These are phyloP conservation scores for Ailuropoda melanoleuca DNA, from an alignment of 2,113 vertebrate species.

Conservation along the genomic window DNA sequence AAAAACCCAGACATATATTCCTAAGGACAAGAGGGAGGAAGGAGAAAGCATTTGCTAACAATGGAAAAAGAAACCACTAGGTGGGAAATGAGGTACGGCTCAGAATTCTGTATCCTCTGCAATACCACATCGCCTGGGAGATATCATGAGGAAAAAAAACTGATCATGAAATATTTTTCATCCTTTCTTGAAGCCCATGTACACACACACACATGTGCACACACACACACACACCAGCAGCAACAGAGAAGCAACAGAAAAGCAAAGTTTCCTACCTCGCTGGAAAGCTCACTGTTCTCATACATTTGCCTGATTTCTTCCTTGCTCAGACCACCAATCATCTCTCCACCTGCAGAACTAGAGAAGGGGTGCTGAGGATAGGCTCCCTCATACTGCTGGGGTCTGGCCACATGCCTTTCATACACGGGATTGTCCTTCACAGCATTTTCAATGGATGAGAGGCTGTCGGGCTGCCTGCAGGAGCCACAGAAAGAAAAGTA, in stretches of 20 bases:
- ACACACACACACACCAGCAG: neutral
- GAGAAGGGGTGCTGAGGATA: conserved; percentile 87
- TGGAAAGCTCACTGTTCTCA: conserved; percentile 94
- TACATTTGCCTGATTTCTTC: conserved; percentile 97
- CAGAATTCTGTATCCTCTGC: neutral
- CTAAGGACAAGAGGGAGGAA: neutral
- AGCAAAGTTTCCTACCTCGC: conserved; percentile 86
- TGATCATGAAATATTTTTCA: neutral
- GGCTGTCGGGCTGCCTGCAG: conserved; percentile 88
- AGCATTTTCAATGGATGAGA: conserved; percentile 91
- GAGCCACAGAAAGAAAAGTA: conserved; percentile 56
- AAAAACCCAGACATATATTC: neutral
- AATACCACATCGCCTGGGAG: neutral
- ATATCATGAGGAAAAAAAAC: neutral
- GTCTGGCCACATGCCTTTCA: conserved; percentile 90
- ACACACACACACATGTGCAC: neutral
- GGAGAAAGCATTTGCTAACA: neutral
- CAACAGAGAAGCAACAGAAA: neutral
- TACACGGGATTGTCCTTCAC: conserved; percentile 95
- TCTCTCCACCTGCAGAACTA: conserved; percentile 90
- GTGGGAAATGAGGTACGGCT: neutral
- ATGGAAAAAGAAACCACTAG: neutral
- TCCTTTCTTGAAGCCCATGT: neutral
- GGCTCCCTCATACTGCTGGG: conserved; percentile 89
- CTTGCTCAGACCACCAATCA: conserved; percentile 93